Evolutionary conservation across 2,797 vertebrate species (phyloP), one percentile per base, ranked within the genome.

Genomic region (Catostomus latipinnis): DNA sequence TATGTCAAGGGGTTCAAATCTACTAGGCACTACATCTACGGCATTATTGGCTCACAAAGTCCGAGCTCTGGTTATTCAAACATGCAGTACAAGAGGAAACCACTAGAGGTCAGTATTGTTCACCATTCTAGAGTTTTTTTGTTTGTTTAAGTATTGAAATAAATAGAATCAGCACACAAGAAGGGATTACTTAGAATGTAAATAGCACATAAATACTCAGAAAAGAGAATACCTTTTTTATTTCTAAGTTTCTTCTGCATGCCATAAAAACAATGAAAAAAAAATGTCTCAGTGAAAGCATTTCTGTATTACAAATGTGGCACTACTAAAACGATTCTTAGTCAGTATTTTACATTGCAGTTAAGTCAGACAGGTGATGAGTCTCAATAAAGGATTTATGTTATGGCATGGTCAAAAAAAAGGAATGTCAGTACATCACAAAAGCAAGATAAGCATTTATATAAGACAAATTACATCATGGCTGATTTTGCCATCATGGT

Each of bases 201-300:
- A 16, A 46, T 3, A 10, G 1, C 63, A 74, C 8, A 53, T 69
- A 74, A 67, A 83, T 53, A 84, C 85, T 77, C 86, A 85, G 88
- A 83, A 78, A 34, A 84, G 84, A 90, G 85, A 90, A 89, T 89
- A 79, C 88, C 2, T 34, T 85, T 8, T 81, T 89, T 85, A 80
- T 76, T 93, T 91, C 91, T 93, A 92, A 78, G 71, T 86, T 82
- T 68, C 22, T 78, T 86, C 89, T 77, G 84, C 92, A 94, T 94
- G 93, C 93, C 91, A 89, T 94, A 94, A 87, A 94, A 95, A 94
- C 88, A 65, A 91, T 87, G 87, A 90, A 92, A 90, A 92, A 90
- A 22, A 22, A 22, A 22, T 88, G 84, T 76, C 84, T 81, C 83
- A 87, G 82, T 74, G 78, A 85, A 83, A 88, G 85, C 74, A 82